These are phyloP conservation scores for Gibbula magus DNA, from an alignment of 2,888 invertebrate species.

Conservation along the genomic window DNA sequence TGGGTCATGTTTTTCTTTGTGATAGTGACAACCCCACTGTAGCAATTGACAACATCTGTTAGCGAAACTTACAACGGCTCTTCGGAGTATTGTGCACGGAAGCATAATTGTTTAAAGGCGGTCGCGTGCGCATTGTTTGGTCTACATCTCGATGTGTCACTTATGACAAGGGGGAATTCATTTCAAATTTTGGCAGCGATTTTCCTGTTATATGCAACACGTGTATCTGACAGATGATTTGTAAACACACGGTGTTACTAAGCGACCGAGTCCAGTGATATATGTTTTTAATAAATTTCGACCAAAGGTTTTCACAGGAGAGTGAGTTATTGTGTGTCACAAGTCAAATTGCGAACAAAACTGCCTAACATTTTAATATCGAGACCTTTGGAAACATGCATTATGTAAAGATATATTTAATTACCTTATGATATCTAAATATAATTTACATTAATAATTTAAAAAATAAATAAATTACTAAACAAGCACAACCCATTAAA, in stretches of 20 bases:
- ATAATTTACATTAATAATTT: no score
- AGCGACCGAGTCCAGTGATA: not conserved
- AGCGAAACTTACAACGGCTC: slow-evolving; percentile 12
- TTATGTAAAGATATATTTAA: no score
- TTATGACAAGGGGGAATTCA: not conserved
- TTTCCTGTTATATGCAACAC: slow-evolving; percentile 3
- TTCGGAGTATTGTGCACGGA: not conserved
- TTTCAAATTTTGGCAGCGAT: slow-evolving; percentile 5
- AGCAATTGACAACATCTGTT: slow-evolving; percentile 15
- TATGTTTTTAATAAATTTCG: not conserved
- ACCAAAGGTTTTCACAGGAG: no score
- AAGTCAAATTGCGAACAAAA: no score
- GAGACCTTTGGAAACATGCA: no score
- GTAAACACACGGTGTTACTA: not conserved
- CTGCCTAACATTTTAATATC: no score
- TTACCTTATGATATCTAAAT: no score
- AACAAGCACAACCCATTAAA: no score
- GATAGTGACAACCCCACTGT: not conserved
- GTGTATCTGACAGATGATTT: slow-evolving; percentile 12
- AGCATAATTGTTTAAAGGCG: slow-evolving; percentile 10
- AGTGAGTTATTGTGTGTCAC: no score
- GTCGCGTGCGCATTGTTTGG: slow-evolving; percentile 19
- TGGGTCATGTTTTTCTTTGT: slow-evolving; percentile 10
- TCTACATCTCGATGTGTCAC: not conserved
- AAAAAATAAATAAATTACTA: no score